phyloP scores from a whole-genome alignment of 2,888 invertebrate species.

The Griposia aprilina region DNA sequence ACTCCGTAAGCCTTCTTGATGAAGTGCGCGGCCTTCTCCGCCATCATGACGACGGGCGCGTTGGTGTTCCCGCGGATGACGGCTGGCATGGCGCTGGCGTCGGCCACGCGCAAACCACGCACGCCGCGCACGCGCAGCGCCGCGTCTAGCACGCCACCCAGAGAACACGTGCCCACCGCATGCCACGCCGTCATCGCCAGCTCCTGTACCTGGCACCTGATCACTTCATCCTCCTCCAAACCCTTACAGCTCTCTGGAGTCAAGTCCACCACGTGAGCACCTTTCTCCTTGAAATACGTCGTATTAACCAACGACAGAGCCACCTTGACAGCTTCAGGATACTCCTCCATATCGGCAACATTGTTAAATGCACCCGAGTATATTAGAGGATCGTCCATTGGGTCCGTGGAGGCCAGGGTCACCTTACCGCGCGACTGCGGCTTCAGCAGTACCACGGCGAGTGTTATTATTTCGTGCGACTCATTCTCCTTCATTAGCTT shows the following conservation, averaged over 20 bases:
- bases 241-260: conserved; percentile 73
- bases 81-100: conserved; percentile 83
- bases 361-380: conserved; percentile 80
- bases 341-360: conserved; percentile 74
- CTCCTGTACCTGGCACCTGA: conserved; percentile 83
- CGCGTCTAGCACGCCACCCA: conserved; percentile 81
- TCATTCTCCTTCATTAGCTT: conserved; percentile 71
- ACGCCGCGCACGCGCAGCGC: conserved; percentile 76
- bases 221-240: conserved; percentile 73
- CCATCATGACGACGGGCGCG: conserved; percentile 85
- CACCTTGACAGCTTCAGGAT: conserved; percentile 74
- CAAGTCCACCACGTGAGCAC: conserved; percentile 76
- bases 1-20: conserved; percentile 73
- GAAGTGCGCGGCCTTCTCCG: conserved; percentile 81
- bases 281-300: conserved; percentile 75
- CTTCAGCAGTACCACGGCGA: conserved; percentile 81
- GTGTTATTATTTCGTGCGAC: conserved; percentile 75
- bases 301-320: conserved; percentile 76
- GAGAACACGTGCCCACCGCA: conserved; percentile 82
- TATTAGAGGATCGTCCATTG: conserved; percentile 78
- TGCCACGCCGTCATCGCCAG: conserved; percentile 85
- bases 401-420: conserved; percentile 72
- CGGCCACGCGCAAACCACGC: conserved; percentile 78
- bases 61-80: conserved; percentile 84
- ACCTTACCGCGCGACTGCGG: conserved; percentile 82